Base-by-base conservation (phyloP, 2,797 vertebrate genomes). In the Cottoperca gobio region DNA sequence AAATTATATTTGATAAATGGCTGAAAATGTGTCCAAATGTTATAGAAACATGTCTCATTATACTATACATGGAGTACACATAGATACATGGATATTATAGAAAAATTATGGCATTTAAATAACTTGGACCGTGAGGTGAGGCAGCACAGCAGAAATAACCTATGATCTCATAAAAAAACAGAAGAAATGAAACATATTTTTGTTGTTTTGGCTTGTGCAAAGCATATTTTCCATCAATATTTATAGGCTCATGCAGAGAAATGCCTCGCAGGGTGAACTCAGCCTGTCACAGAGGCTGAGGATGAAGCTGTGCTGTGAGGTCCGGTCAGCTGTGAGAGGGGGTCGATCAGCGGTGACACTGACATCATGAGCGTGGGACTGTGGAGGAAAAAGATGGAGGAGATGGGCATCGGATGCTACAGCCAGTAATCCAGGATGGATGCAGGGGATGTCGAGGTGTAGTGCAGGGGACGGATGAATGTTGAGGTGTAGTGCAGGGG, bases 251-350 rank as follows among this genome's bases (percentile, higher is more conserved):
- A 58, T 40, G 64, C 59, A 54, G 39, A 73, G 78, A 74, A 60
- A 57, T 46, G 70, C 39, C 69, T 65, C 7, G 12, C 17, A 58
- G 77, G 58, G 48, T 33, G 65, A 70, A 60, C 46, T 43, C 8
- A 9, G 31, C 43, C 64, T 31, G 66, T 70, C 81, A 71, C 70
- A 57, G 63, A 70, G 61, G 35, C 54, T 65, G 76, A 76, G 49
- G 54, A 70, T 76, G 68, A 79, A 40, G 66, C 60, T 37, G 65
- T 42, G 61, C 60, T 54, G 46, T 35, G 76, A 62, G 49, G 64
- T 83, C 79, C 63, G 37, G 57, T 80, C 73, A 71, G 76, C 77
- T 85, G 83, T 73, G 81, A 82, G 71, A 1, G 40, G 46, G 14
- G 42, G 80, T 69, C 74, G 40, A 74, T 85, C 70, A 63, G 61